Base-by-base conservation (phyloP, 2,888 invertebrate genomes). In the Chromoteleia sp. region DNA sequence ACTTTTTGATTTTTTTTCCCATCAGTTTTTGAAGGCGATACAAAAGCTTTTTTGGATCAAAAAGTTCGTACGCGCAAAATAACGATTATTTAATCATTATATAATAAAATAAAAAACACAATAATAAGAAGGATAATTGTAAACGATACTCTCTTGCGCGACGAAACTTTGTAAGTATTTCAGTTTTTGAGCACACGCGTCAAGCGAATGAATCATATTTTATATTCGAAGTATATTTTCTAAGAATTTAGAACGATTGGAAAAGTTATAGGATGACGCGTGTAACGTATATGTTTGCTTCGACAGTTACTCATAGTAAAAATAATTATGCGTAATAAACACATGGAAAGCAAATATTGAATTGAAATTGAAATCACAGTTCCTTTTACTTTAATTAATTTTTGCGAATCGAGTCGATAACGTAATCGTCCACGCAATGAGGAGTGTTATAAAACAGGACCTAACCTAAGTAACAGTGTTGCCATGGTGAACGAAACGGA, bases 321-420 rank as follows among this genome's bases (percentile, higher is more conserved):
- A 56, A 68, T 67, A 68, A 54, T 43, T 19, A 8, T 45, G 56
- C 56, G 56, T 56, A 54, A 68, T 7, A n/a, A 33, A n/a, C 6
- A 19, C 8, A 15, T 19, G 45, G 1, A 50, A 10, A 50, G 12
- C n/a, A 33, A 1, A 3, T 25, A 54, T 19, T 15, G 15, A 67
- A 48, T 45, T 45, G 0, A 45, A 48, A 17, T 14, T 0, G 5
- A 4, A 14, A 19, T 15, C 8, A 15, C 33, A 7, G 21, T 67
- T 67, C 29, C 48, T 63, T 41, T 41, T 21, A 30, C 36, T 54
- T 19, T 41, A 54, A 67, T 54, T 67, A 58, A 56, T 12, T 8
- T 15, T 12, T 19, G n/a, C 7, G n/a, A 7, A 48, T 48, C n/a
- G 10, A 15, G 2, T 17, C 8, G 54, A n/a, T 15, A 30, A n/a